Base-by-base conservation (phyloP, 2,797 vertebrate species). In the Sardinella longiceps region DNA sequence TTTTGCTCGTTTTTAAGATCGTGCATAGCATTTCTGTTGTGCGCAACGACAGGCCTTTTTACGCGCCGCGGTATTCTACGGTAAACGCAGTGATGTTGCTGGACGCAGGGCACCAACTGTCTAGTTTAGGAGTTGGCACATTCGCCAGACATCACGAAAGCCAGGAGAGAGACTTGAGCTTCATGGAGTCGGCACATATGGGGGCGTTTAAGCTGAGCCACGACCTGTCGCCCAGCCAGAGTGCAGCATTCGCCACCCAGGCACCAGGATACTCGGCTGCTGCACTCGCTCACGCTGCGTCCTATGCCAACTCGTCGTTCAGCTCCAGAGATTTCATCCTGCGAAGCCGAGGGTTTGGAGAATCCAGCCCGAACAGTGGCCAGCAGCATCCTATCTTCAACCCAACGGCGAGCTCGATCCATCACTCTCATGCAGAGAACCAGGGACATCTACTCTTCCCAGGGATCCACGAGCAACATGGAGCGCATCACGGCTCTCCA, bases 241-340 rank as follows among this genome's bases (percentile, higher is more conserved):
- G 93, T 90, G 96, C 95, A 80, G 96, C 95, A 33, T 97, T 96
- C 90, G 95, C 94, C 87, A 95, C 95, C 39, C 96, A 96, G 92
- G 94, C 95, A 2, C 94, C 94, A 9, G 94, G 94, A 20, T 96
- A 96, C 82, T 93, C 96, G 0, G 92, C 95, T 4, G 94, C 96
- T 1, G 95, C 95, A 0, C 89, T 96, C 10, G 96, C 96, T n/a
- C 95, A 97, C 81, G 96, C 95, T 84, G 92, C 95, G 45, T 96
- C 96, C 12, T 96, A 96, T 88, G 95, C 96, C 3, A 95, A 92
- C 82, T 93, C 96, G 3, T 94, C 96, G 7, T 97, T 97, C 90
- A 96, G 96, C 93, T 95, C 96, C 82, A 95, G 96, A 93, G 97
- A 97, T 93, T 97, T 97, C 88, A 91, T 97, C 88, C 95, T 97